These are phyloP conservation scores for Metopolophium dirhodum DNA, from an alignment of 1,140 invertebrate species.

Conservation along the genomic window DNA sequence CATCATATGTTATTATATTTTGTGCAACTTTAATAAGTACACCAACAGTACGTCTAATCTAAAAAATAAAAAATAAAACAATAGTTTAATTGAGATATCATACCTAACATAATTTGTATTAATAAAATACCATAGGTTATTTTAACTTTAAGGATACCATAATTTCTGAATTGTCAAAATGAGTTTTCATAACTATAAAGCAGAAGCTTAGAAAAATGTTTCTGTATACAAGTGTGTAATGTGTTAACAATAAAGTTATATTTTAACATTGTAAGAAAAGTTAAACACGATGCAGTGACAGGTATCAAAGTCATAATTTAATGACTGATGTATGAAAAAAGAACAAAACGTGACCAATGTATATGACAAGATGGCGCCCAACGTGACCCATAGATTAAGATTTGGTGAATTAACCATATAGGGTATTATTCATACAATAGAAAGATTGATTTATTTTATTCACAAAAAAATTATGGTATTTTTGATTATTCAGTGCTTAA, in stretches of 20 bases:
- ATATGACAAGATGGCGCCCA: too few relatives aligned
- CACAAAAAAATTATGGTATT: too few relatives aligned
- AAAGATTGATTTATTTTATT: too few relatives aligned
- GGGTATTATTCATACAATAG: too few relatives aligned
- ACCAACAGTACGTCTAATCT: slow-evolving; percentile 58
- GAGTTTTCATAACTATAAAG: not conserved
- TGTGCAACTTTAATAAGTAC: slow-evolving; percentile 56
- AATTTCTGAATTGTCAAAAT: not conserved
- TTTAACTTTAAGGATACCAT: not conserved
- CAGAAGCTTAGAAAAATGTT: too few relatives aligned
- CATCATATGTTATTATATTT: slow-evolving; percentile 48
- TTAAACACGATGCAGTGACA: not conserved
- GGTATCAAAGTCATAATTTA: not conserved
- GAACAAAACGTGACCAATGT: not conserved
- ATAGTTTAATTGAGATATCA: not conserved
- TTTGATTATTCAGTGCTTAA: not conserved
- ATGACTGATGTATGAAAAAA: not conserved
- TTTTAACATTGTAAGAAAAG: not conserved
- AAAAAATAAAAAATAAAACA: slow-evolving; percentile 16
- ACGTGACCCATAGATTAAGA: too few relatives aligned
- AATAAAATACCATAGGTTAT: not conserved
- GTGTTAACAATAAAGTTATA: not conserved
- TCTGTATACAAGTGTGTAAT: too few relatives aligned
- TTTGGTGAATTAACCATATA: too few relatives aligned
- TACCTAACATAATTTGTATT: not conserved